Base-by-base conservation (phyloP, 37 sponge, comb jelly and placozoan species). In the Aplysina aerophoba region DNA sequence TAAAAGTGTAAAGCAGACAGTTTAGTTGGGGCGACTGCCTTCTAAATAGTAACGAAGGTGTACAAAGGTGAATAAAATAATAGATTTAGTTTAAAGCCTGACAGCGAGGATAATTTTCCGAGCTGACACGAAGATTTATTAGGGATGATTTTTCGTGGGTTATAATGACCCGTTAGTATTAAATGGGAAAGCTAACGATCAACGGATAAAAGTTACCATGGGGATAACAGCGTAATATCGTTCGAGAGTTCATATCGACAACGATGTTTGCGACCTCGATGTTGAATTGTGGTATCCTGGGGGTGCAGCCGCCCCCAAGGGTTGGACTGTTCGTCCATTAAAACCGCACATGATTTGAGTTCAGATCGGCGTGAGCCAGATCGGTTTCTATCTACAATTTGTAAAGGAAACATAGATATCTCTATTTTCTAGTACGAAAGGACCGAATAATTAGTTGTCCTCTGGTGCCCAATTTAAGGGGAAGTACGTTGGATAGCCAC, bases 201-300 rank as follows among this genome's bases (percentile, higher is more conserved):
- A 92, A 87, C 86, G 87, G 81, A 91, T 92, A 94, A 94, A 94
- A 89, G 95, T 91, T 94, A 94, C 95, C 92, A 80, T 86, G 81
- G 95, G 95, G 92, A 94, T 94, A 94, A 94, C 95, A 94, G 95
- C 89, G 95, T 91, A 91, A 94, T 94, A 86, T 94, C 64, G 92
- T 91, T 91, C 79, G 81, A 91, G 88, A 94, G 92, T 82, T 77
- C 92, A 66, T 91, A 94, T 91, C 89, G 90, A 94, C 37, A 89
- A 91, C 92, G 81, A 86, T 86, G 95, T 94, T 94, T 94, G 95
- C 95, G 89, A 94, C 95, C 95, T 94, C 95, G 95, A 94, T 94
- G 95, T 94, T 94, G 95, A 94, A 94, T 94, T 94, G 95, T 81
- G 87, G 86, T 91, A 80, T 86, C 95, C 95, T 91, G 92, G 87